Conservation (phyloP, 2,797 vertebrate genomes). For the Acanthurus lineatus region DNA sequence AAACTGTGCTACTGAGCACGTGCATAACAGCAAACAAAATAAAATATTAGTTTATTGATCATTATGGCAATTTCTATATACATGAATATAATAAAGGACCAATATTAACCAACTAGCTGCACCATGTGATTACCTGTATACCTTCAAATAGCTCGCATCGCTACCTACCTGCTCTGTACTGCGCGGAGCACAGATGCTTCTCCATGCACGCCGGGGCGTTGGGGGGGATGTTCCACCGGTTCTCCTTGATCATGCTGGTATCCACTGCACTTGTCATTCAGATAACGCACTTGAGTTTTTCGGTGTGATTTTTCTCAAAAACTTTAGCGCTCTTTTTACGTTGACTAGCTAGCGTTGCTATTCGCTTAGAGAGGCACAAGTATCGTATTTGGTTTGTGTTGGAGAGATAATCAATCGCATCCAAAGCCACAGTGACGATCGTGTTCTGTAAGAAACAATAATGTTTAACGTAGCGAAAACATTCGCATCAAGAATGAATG, state of each 20-base stretch:
- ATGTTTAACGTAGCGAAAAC: background rate
- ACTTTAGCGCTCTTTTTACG: constrained; percentile 5
- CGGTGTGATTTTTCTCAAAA: background rate
- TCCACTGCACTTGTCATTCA: constrained; percentile 75
- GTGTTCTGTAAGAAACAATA: background rate
- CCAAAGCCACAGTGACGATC: background rate
- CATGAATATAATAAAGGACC: no score
- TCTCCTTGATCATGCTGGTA: constrained; percentile 85
- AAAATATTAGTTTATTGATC: no score
- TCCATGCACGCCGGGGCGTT: constrained; percentile 97
- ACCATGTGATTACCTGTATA: constrained; percentile 28
- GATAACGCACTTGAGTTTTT: background rate
- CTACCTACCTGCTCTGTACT: constrained; percentile 87
- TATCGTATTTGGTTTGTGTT: background rate
- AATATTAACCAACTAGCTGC: no score
- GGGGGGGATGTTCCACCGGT: constrained; percentile 91
- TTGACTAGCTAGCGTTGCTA: constrained; percentile 28
- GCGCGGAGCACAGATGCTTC: constrained; percentile 89
- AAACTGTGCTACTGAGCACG: no score
- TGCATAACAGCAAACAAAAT: no score
- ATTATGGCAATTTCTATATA: no score
- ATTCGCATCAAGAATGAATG: constrained; percentile 37
- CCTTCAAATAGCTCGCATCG: background rate
- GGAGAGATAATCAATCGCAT: no score
- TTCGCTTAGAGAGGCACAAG: background rate